These are phyloP conservation scores for Omphaloscelis lunosa DNA, from an alignment of 2,888 invertebrate species.

Conservation along the genomic window DNA sequence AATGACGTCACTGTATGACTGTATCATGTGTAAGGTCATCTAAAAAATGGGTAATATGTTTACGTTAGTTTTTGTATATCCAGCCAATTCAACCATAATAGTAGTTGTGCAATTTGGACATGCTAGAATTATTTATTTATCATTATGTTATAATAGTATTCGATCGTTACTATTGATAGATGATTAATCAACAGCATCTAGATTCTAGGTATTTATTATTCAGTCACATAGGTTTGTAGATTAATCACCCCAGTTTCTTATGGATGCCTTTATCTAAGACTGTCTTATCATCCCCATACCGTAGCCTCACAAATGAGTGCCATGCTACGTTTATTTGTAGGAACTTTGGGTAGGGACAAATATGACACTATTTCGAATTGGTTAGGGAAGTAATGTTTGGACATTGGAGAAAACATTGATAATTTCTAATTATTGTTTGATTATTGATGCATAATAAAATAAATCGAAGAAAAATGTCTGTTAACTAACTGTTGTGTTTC, in stretches of 20 bases:
- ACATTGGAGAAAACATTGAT: not conserved
- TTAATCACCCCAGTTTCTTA: not conserved
- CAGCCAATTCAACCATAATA: constrained; percentile 18
- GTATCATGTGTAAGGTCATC: constrained; percentile 60
- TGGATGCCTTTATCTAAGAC: not conserved
- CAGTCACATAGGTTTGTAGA: constrained; percentile 1
- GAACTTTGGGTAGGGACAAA: not conserved
- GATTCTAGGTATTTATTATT: constrained; percentile 19
- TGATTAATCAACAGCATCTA: constrained; percentile 11
- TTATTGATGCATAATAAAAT: not conserved
- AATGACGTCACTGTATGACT: constrained; percentile 62
- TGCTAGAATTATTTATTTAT: too few relatives aligned
- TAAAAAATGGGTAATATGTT: constrained; percentile 45
- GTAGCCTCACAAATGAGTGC: not conserved
- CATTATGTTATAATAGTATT: not conserved
- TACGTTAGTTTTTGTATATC: constrained; percentile 47
- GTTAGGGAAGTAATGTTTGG: not conserved
- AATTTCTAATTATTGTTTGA: not conserved
- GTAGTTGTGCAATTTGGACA: constrained; percentile 15
- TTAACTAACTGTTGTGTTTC: constrained; percentile 18
- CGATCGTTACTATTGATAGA: not conserved
- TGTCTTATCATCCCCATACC: not conserved
- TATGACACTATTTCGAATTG: not conserved
- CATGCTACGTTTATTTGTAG: not conserved
- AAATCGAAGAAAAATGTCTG: constrained; percentile 6